Base-by-base conservation (phyloP, 1,140 invertebrate genomes). In the Drosophila yakuba region DNA sequence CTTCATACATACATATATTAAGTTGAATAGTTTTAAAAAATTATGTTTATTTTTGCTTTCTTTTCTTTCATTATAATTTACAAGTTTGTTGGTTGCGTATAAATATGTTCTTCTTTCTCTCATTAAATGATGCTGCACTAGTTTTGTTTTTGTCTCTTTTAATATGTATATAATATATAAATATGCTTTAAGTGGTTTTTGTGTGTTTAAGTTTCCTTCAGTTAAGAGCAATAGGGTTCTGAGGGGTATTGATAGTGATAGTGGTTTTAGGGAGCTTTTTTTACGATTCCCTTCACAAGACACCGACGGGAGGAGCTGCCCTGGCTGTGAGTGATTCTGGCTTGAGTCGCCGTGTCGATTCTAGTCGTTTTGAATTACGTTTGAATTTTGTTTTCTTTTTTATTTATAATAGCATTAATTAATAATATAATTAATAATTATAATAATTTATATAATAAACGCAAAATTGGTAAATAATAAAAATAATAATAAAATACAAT, bases 391-490 rank as follows among this genome's bases (percentile, higher is more conserved):
- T 80, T 84, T 83, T 76, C 69, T 60, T 60, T 68, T 78, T 82
- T 74, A 73, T 80, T 85, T 86, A 76, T 77, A 77, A 78, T 78
- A 78, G 75, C 64, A 78, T 78, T 78, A 78, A 78, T 88, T 88
- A 89, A 83, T 89, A 89, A 84, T 89, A 89, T 89, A 89, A 89
- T 89, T 89, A 88, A 88, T 86, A 88, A 88, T 88, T 88, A 88
- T 88, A 88, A 88, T 88, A 89, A 89, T 89, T 89, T 89, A 89
- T 89, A 89, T 89, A 89, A 80, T 88, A 89, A 89, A 89, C 84
- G 84, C 85, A 90, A 84, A 89, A 89, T 88, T 89, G 84, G 84
- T 89, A 88, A 88, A 89, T 89, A 89, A 89, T 89, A 89, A 88
- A 86, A 89, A 89, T 88, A 89, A 88, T 89, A 89, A 89, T 89